Evolutionary conservation across 1,140 invertebrate species (phyloP).

Genomic region (Tribolium castaneum): DNA sequence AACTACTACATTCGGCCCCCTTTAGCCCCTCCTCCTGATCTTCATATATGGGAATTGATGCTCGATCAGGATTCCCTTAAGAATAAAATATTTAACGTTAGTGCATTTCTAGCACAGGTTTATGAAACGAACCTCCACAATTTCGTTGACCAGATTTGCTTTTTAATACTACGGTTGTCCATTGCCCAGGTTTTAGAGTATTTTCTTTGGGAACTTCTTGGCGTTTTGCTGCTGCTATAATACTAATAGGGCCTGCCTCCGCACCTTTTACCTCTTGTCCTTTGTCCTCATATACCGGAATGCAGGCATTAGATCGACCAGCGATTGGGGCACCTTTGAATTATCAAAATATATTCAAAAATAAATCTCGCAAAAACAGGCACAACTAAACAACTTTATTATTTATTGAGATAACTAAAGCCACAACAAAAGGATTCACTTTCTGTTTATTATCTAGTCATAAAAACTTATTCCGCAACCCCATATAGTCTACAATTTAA

Average conservation of each 20-base stretch:
- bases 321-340: not conserved
- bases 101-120: too few species aligned
- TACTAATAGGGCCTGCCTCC: slow-evolving; percentile 61
- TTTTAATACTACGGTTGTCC: slow-evolving; percentile 66
- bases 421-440: too few species aligned
- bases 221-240: slow-evolving; percentile 68
- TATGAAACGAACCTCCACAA: not conserved
- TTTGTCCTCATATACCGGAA: slow-evolving; percentile 60
- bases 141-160: slow-evolving; percentile 46
- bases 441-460: too few species aligned
- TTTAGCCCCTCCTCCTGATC: not conserved
- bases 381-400: too few species aligned
- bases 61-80: not conserved
- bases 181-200: slow-evolving; percentile 71
- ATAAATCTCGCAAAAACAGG: too few species aligned
- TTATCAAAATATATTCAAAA: too few species aligned
- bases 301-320: slow-evolving; percentile 43
- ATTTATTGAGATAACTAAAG: too few species aligned
- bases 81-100: not conserved
- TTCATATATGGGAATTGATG: not conserved
- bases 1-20: not conserved
- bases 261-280: slow-evolving; percentile 48
- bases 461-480: too few species aligned
- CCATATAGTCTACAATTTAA: too few species aligned
- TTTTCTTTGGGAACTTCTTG: slow-evolving; percentile 73